Base-by-base conservation (phyloP, 2,888 invertebrate genomes). In the Pachymerium ferrugineum region DNA sequence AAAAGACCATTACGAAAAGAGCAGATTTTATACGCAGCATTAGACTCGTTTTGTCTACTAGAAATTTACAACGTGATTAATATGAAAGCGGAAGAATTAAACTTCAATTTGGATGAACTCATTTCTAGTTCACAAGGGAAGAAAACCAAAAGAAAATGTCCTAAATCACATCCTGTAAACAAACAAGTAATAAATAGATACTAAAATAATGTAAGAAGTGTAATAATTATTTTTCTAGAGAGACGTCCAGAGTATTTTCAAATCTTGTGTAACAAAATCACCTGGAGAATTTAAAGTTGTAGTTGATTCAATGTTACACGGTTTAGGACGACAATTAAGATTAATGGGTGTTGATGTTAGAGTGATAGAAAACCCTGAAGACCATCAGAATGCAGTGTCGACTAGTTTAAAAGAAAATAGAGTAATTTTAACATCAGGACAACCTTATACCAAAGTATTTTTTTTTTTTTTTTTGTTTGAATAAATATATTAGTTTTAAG, bases 21-120 rank as follows among this genome's bases (percentile, higher is more conserved):
- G 75, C 94, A 94, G 85, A 86, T 93, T 75, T 82, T 85, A 62
- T 94, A 94, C 85, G 94, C 94, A 75, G 86, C 87, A 86, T 77
- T 77, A 78, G 30, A 38, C 47, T 54, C 76, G 71, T 77, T 77
- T 73, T 74, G 81, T 78, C 54, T 42, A 3, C 3, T 42, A 3
- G 42, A 42, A 14, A 14, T 42, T 3, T 42, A 8, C 14, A 14
- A 42, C 16, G 42, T 42, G 5, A 4, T 42, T 12, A 4, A 42
- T 4, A 8, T 3, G 5, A 42, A 16, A 14, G 5, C 42, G 3
- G 14, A 4, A 14, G 42, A 42, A 8, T 14, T 42, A n/a, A 3
- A 16, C 16, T 4, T 42, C 3, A 16, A 42, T 14, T 42, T 42
- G 42, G 42, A 42, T 42, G 12, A n/a, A 42, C 3, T 42, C n/a